These are phyloP conservation scores for Scelioninae gen. 2 DNA, from an alignment of 2,888 invertebrate genomes.

Conservation along the genomic window DNA sequence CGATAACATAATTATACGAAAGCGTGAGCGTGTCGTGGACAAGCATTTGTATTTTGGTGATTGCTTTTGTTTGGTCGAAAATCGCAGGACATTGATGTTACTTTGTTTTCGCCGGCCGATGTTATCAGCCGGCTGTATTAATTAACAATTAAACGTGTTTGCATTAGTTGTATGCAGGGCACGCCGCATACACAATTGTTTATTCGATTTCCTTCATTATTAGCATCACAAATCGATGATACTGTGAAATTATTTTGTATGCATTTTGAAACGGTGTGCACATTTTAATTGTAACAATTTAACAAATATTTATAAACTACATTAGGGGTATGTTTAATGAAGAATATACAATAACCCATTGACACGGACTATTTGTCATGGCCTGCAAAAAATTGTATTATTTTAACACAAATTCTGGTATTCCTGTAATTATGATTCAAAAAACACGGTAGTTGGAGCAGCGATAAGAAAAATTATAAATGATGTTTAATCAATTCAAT, in stretches of 20 bases:
- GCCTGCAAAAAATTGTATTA: no score
- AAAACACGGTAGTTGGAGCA: no score
- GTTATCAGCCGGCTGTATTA: slow-evolving; percentile 37
- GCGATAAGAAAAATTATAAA: no score
- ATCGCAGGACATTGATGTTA: slow-evolving; percentile 26
- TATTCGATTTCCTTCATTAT: slow-evolving; percentile 42
- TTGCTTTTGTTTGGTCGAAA: slow-evolving; percentile 39
- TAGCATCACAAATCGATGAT: slow-evolving; percentile 31
- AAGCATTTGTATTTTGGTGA: slow-evolving; percentile 25
- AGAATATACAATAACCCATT: no score
- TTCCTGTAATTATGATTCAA: no score
- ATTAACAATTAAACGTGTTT: slow-evolving; percentile 45
- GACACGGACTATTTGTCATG: no score
- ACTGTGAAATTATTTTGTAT: background rate
- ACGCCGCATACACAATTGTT: slow-evolving; percentile 29
- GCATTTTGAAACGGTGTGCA: background rate
- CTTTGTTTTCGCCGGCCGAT: slow-evolving; percentile 34
- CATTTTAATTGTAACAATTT: background rate
- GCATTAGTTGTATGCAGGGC: slow-evolving; percentile 32
- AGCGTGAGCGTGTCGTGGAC: slow-evolving; percentile 13
- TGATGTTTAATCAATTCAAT: no score
- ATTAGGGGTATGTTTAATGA: no score
- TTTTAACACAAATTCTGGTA: no score
- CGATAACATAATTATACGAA: slow-evolving; percentile 5
- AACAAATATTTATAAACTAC: no score